Base-by-base conservation (phyloP, 1,140 invertebrate species). In the Meloidogyne chitwoodi region DNA sequence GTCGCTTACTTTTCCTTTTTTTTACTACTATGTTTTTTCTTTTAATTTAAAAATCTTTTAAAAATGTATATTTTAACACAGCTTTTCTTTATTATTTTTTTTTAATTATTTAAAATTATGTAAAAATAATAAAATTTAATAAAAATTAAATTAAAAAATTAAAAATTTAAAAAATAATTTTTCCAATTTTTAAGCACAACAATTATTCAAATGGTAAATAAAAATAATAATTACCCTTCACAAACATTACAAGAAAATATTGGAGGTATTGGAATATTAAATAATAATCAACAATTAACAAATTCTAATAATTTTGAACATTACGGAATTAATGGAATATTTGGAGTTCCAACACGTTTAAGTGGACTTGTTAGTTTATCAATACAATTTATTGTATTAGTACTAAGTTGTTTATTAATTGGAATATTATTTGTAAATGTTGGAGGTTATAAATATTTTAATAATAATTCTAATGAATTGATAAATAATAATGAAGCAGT, bases 371-470 rank as follows among this genome's bases (percentile, higher is more conserved):
- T 81, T 62, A 80, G 77, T 64, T 70, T 87, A 16, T 75, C 75
- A 34, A 71, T 85, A 19, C 83, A 85, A 77, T 48, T 71, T 16
- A 74, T 79, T 22, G 71, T 75, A 3, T 27, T 87, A 11, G 48
- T 85, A 16, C 41, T 83, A 11, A 72, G 74, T 61, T 75, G 67
- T 41, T 56, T 76, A n/a, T 62, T 82, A 4, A 72, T 77, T n/a
- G 27, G 78, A 10, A 73, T 85, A 31, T 76, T 85, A 11, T 85
- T 85, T 73, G 79, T 84, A 27, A 84, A 85, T 68, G 66, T 84
- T 19, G 84, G 84, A 6, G 84, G 84, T 11, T 86, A 82, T 71
- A 75, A 75, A 41, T 82, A 83, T 41, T 80, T 83, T 38, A 44
- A 26, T 61, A 24, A 34, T 64, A 26, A 27, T 12, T n/a, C n/a